A percentile compares a stretch with the other conserved stretches of the same genome.
Conservation (phyloP, 92 coral and sea anemone genomes). For the Parazoanthus darwini region DNA sequence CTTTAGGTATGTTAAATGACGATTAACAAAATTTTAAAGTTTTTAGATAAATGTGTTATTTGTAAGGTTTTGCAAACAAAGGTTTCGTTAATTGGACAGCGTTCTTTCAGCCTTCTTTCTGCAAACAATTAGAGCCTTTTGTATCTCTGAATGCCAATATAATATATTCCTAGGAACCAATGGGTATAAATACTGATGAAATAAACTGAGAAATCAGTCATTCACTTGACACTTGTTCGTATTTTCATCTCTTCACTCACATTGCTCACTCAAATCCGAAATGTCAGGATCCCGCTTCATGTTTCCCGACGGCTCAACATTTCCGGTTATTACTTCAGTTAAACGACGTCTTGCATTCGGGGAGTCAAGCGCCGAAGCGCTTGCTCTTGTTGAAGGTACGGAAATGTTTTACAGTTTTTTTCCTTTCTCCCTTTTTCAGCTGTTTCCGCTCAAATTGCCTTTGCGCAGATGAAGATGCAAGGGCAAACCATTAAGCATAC, state of each 20-base stretch:
- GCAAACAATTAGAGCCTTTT: background rate
- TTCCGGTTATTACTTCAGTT: background rate
- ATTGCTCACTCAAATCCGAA: background rate
- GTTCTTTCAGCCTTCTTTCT: too few species aligned
- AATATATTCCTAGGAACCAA: background rate
- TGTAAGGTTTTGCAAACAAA: too few species aligned
- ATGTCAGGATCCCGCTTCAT: background rate
- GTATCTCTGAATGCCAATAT: background rate
- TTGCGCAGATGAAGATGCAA: too few species aligned
- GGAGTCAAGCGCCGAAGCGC: background rate
- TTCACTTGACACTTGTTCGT: background rate
- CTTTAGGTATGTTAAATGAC: too few species aligned
- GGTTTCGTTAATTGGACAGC: too few species aligned
- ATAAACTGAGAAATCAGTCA: background rate
- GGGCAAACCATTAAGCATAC: too few species aligned
- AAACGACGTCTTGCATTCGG: background rate
- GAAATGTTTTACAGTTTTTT: background rate
- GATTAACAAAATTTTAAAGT: too few species aligned
- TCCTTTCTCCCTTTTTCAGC: background rate
- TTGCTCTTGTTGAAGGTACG: background rate
- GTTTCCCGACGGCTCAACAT: conserved; percentile 11
- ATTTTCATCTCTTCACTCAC: background rate
- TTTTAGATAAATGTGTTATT: too few species aligned
- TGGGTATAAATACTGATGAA: background rate
- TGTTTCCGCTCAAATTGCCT: too few species aligned